Evolutionary conservation across 2,113 vertebrate genomes (phyloP).

Genomic region (Rhynchomys soricoides): DNA sequence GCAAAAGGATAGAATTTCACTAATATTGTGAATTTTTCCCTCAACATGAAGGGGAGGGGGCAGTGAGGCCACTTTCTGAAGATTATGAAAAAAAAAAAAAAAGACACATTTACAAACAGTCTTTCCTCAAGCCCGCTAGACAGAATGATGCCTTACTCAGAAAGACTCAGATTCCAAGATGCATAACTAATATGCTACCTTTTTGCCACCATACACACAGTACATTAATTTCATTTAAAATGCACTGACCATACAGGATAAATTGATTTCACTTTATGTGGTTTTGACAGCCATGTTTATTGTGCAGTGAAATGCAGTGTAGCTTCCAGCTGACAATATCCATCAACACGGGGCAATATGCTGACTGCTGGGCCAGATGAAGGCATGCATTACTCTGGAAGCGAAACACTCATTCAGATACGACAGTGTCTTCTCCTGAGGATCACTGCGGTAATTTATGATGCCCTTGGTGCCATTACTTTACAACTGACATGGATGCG

Average conservation of each 20-base stretch:
- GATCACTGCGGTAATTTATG: slow-evolving; percentile 95
- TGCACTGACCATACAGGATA: slow-evolving; percentile 97
- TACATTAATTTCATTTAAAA: slow-evolving; percentile 99
- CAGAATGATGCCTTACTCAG: slow-evolving; percentile 78
- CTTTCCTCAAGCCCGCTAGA: slow-evolving; percentile 55
- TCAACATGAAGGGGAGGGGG: slow-evolving; percentile 8
- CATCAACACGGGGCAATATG: slow-evolving; percentile 97
- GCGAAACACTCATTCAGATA: slow-evolving; percentile 92
- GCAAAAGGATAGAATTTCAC: background rate
- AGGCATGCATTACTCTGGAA: slow-evolving; percentile 98
- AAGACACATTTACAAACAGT: slow-evolving; percentile 52
- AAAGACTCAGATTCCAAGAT: slow-evolving; percentile 84
- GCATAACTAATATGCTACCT: slow-evolving; percentile 94
- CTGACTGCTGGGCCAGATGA: slow-evolving; percentile 99
- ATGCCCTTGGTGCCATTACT: slow-evolving; percentile 92
- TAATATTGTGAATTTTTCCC: slow-evolving; percentile 52
- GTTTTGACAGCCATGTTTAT: slow-evolving; percentile 99
- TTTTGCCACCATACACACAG: slow-evolving; percentile 92
- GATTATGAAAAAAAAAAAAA: slow-evolving; percentile 43
- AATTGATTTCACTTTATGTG: slow-evolving; percentile 99
- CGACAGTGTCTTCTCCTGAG: slow-evolving; percentile 92
- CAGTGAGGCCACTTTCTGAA: slow-evolving; percentile 46
- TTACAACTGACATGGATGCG: slow-evolving; percentile 96
- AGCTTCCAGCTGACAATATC: slow-evolving; percentile 97
- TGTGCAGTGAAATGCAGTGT: slow-evolving; percentile 99